Evolutionary conservation across 2,888 invertebrate species (phyloP).

Genomic region (Himalopsyche japonica): DNA sequence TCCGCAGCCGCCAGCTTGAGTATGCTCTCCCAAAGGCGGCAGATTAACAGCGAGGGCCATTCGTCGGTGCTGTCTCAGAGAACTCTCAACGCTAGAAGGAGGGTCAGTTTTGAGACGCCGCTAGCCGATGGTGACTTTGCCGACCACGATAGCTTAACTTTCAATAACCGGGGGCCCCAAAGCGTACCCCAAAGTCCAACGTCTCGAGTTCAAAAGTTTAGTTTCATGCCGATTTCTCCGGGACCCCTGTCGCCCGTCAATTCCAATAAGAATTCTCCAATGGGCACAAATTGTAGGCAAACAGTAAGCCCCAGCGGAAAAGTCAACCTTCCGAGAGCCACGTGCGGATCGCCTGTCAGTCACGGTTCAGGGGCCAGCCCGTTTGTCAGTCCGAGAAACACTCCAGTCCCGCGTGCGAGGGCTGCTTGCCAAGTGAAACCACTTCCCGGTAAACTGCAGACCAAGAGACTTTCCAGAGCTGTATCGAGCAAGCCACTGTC

Average conservation of each 20-base stretch:
- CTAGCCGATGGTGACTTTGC: constrained; percentile 45
- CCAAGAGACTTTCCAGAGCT: constrained; percentile 2
- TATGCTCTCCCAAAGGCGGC: constrained; percentile 45
- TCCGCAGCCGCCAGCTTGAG: constrained; percentile 17
- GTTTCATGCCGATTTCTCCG: constrained; percentile 85
- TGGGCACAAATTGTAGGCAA: constrained; percentile 46
- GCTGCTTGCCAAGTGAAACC: constrained; percentile 51
- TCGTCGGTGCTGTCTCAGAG: constrained; percentile 20
- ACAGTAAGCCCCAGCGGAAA: not conserved
- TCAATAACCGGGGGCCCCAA: constrained; percentile 55
- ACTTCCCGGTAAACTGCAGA: constrained; percentile 45
- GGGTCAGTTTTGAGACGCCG: constrained; percentile 63
- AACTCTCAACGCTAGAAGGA: constrained; percentile 49
- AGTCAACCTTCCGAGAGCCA: not conserved
- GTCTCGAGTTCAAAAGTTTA: constrained; percentile 66
- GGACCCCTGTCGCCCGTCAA: constrained; percentile 69
- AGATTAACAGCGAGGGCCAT: constrained; percentile 34
- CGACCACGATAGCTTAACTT: constrained; percentile 29
- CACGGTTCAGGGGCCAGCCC: constrained; percentile 61
- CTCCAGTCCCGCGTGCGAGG: constrained; percentile 71
- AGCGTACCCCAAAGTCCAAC: constrained; percentile 54
- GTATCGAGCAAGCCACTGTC: not conserved
- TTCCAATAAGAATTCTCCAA: constrained; percentile 54
- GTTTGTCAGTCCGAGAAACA: constrained; percentile 80
- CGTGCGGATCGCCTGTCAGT: constrained; percentile 53